Evolutionary conservation across 2,888 invertebrate genomes (phyloP), one percentile per base, ranked within the genome.

Genomic region (Byasa hedistus): DNA sequence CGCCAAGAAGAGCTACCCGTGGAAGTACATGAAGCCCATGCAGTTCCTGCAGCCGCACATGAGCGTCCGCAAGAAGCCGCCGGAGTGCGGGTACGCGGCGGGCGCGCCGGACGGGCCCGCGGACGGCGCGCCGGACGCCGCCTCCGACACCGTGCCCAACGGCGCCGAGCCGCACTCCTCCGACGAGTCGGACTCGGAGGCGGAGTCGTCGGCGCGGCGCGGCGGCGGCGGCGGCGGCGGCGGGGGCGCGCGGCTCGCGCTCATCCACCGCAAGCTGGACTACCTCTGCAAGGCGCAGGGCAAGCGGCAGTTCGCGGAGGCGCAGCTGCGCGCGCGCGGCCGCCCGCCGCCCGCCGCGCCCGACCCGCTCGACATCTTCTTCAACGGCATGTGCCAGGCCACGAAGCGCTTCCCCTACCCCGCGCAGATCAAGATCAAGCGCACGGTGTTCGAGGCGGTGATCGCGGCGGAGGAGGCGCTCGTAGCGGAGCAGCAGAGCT

Each of bases 11-110:
- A 77, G 71, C 70, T 86, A 83, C 78, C 83, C 87, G 22, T 91
- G 91, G 91, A 89, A 89, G 79, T 90, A 91, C 79, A 84, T 84
- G 84, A 82, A 78, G 57, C 79, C 76, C 51, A 91, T 91, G 91
- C 86, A 85, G 76, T 91, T 91, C 80, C 82, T 91, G 73, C 90
- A 89, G 80, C 91, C 91, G 58, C 85, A 90, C 81, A 91, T 91
- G 91, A 84, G 81, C 75, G 84, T 81, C 69, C 81, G 89, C 69
- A 87, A 87, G 78, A 86, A 86, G 79, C 78, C 79, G 32, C 71
- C 76, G 10, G 82, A 80, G 66, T 75, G 78, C 51, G 74, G 78
- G 32, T 69, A 71, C 57, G 73, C 73, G 69, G 72, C 75, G 60
- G 69, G 77, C 64, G 71, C 71, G 61, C 69, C 71, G 58, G 68